phyloP scores from a whole-genome alignment of 1,140 invertebrate species.

The Pogonomyrmex californicus region DNA sequence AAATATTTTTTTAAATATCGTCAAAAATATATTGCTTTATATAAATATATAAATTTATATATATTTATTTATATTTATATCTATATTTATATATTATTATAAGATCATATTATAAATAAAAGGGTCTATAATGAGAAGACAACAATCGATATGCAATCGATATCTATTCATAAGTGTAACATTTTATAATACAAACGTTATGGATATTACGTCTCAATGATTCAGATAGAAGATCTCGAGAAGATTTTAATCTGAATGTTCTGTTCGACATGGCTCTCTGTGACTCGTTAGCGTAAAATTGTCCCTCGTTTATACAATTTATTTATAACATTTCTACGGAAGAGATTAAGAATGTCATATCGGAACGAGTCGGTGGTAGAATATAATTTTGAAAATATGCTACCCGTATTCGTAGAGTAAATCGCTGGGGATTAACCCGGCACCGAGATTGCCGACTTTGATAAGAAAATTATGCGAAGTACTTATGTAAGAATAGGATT shows the following conservation, averaged over 20 bases:
- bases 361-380: conserved; percentile 16
- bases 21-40: neutral
- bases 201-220: neutral
- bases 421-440: conserved; percentile 24
- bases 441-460: conserved; percentile 36
- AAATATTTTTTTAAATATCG: neutral
- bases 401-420: conserved; percentile 17
- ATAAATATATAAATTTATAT: too few species aligned
- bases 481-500: conserved; percentile 59
- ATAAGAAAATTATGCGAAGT: conserved; percentile 48
- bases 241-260: conserved; percentile 40
- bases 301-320: conserved; percentile 23
- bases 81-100: too few species aligned
- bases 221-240: neutral
- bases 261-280: neutral
- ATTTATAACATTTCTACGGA: conserved; percentile 25
- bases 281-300: conserved; percentile 16
- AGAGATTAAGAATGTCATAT: conserved; percentile 39
- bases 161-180: neutral
- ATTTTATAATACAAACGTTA: neutral
- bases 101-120: neutral
- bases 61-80: too few species aligned
- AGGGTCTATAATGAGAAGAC: neutral
- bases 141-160: neutral
- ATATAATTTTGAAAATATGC: conserved; percentile 18